Evolutionary conservation across 2,888 invertebrate species (phyloP), one percentile per base, ranked within the genome.

Genomic region (Meliscaeva auricollis): DNA sequence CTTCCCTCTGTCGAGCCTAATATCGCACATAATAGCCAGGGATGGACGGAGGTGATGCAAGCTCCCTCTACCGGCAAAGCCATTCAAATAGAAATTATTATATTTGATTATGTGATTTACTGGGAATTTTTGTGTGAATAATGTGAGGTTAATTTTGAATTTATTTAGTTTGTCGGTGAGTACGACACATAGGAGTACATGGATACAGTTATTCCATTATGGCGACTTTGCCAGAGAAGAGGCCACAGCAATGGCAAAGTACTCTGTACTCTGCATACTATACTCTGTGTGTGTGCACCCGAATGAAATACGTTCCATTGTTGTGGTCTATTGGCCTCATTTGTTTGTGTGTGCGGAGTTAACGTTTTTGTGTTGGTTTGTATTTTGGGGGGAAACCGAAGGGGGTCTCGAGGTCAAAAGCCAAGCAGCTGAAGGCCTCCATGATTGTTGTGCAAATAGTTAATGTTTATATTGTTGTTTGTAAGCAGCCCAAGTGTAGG

Each of bases 21-120:
- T 60, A 68, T n/a, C 38, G 38, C 35, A 35, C 17, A 6, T 1
- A 13, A 26, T 9, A 38, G 8, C 35, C 46, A 73, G 66, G 26
- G 41, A 38, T 22, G 32, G 8, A 6, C 1, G 32, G 32, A 60
- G 46, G 30, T 22, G 48, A 48, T 20, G 9, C 17, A 3, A 50
- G 6, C 44, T 46, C 48, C 56, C 15, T 20, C n/a, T 41, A 17
- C 38, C n/a, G 60, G 44, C 50, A 15, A 62, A 60, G 41, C 66
- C 56, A 74, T 69, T 83, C 54, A 56, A 83, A 79, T 79, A 64
- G 83, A 83, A 83, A 74, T 83, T 83, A 83, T 83, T 80, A 70
- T 80, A 84, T 84, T 84, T 84, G 84, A 80, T 80, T 80, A 68
- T 82, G 84, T 84, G 80, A 84, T 84, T 84, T 80, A 84, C 84